These are phyloP conservation scores for Tokudaia tokunoshimensis DNA, from an alignment of 2,797 vertebrate species.

Conservation along the genomic window DNA sequence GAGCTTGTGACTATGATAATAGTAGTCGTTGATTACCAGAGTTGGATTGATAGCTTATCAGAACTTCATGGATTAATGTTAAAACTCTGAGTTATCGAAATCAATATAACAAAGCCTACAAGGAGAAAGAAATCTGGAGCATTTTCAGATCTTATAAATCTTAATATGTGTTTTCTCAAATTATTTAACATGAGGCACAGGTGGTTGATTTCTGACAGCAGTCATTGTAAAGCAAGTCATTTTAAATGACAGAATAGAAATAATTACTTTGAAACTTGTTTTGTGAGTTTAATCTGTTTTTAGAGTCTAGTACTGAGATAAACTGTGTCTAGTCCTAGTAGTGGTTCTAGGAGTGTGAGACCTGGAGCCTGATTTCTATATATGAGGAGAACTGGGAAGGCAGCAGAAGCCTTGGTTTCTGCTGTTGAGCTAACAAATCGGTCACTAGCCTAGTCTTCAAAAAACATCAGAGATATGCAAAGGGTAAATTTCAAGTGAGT, in stretches of 20 bases:
- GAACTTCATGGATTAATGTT: neutral
- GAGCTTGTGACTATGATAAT: neutral
- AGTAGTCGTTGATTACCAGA: neutral
- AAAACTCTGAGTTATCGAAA: neutral
- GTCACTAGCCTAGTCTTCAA: neutral
- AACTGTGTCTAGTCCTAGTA: no score
- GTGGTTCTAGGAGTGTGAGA: no score
- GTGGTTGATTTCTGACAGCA: neutral
- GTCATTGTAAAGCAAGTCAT: neutral
- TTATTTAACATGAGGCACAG: neutral
- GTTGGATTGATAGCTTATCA: neutral
- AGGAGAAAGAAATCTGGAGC: neutral
- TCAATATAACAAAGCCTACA: neutral
- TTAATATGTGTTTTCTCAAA: neutral
- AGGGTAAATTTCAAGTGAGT: neutral
- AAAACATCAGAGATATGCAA: neutral
- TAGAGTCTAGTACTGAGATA: neutral
- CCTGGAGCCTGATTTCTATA: no score
- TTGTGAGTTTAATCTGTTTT: neutral
- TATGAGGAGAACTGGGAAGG: no score
- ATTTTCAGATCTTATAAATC: neutral
- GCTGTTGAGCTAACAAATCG: neutral
- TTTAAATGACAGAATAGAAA: neutral
- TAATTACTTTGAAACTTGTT: neutral
- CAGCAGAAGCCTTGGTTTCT: neutral